Conservation (phyloP, 1,140 invertebrate genomes). For the Drosophila ananassae region DNA sequence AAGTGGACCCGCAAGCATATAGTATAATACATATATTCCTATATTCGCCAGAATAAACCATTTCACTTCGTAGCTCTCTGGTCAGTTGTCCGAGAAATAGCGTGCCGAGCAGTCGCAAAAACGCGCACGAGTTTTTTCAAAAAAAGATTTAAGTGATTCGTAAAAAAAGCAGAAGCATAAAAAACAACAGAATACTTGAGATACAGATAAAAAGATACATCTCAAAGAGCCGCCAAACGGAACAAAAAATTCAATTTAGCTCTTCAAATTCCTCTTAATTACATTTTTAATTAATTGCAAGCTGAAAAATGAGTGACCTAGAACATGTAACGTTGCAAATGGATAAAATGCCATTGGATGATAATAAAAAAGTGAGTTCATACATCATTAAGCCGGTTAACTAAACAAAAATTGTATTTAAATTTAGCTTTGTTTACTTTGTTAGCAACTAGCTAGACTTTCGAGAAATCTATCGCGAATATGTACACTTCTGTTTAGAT, state of each 20-base stretch:
- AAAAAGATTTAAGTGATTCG: conserved; percentile 16
- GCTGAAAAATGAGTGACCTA: conserved; percentile 52
- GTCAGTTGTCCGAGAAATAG: conserved; percentile 68
- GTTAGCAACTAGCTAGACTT: background rate
- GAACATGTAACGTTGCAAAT: conserved; percentile 59
- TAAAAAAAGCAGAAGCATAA: conserved; percentile 6
- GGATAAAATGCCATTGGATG: conserved; percentile 39
- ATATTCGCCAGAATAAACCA: conserved; percentile 8
- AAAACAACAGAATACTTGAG: background rate
- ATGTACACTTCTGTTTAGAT: background rate
- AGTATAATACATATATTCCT: background rate
- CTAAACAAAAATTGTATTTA: conserved; percentile 10
- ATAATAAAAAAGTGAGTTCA: conserved; percentile 51
- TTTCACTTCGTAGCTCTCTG: conserved; percentile 23
- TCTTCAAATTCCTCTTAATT: conserved; percentile 3
- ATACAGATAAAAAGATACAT: conserved; percentile 29
- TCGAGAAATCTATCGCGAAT: conserved; percentile 4
- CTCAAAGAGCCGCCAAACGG: conserved; percentile 11
- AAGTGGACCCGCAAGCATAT: conserved; percentile 33
- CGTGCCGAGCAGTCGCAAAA: conserved; percentile 55
- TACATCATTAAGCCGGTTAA: background rate
- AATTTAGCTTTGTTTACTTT: conserved; percentile 17
- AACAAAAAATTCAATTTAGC: conserved; percentile 53
- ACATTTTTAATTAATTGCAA: conserved; percentile 37
- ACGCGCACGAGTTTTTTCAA: conserved; percentile 52